Evolutionary conservation across 2,113 vertebrate genomes (phyloP).

Genomic region (Cyanistes caeruleus): DNA sequence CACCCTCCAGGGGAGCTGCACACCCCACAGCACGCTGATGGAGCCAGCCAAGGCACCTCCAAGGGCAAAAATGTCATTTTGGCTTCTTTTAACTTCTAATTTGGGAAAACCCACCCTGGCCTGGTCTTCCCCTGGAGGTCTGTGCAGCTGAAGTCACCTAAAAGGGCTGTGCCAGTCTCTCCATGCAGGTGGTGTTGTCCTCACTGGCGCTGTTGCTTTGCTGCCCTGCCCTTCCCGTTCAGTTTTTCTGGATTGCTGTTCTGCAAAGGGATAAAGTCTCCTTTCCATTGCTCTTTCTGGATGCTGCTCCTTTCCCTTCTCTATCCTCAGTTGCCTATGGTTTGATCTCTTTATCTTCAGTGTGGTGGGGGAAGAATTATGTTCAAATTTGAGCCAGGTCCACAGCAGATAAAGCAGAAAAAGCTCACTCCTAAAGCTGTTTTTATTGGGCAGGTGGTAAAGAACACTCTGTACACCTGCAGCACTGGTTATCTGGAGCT

Average conservation of each 20-base stretch:
- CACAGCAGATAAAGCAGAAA: neutral
- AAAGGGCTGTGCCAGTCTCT: neutral
- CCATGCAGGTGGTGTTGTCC: accelerated
- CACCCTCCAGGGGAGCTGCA: accelerated
- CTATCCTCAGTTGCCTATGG: neutral
- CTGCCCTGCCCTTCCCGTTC: neutral
- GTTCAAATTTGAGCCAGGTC: neutral
- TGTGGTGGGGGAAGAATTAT: neutral
- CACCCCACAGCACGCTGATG: accelerated
- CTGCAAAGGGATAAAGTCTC: neutral
- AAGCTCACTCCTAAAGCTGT: neutral
- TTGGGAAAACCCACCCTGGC: neutral
- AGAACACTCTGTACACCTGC: neutral
- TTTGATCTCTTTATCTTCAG: neutral
- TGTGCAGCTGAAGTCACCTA: neutral
- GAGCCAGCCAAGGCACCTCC: neutral
- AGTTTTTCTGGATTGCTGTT: neutral
- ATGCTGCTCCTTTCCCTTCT: neutral
- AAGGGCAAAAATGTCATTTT: neutral
- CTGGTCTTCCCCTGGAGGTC: neutral
- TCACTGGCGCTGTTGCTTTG: accelerated
- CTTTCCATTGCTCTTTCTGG: neutral
- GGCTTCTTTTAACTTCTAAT: neutral
- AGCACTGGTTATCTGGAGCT: neutral
- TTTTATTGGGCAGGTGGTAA: neutral